phyloP scores from a whole-genome alignment of 2,113 vertebrate species.

The Phodopus roborovskii region DNA sequence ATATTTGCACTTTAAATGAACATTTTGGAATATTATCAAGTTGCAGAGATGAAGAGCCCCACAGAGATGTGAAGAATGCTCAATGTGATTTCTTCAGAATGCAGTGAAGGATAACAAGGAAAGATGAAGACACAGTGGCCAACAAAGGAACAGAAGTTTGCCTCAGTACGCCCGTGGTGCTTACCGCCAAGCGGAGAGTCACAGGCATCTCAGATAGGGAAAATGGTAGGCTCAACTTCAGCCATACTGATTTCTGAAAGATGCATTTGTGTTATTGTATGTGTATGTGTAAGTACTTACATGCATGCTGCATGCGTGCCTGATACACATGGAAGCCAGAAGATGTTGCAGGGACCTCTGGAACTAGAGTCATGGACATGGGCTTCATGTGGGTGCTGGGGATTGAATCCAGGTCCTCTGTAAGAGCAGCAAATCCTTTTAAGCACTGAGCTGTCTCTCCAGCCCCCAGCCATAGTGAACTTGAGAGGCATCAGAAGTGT shows the following conservation, averaged over 20 bases:
- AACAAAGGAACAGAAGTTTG: fast-evolving
- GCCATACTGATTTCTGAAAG: background rate
- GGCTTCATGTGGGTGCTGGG: too few species aligned
- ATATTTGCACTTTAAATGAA: background rate
- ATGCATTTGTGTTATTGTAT: background rate
- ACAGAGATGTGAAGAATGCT: fast-evolving
- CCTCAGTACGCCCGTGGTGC: fast-evolving
- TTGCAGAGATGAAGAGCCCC: background rate
- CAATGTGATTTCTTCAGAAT: background rate
- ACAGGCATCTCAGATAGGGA: background rate
- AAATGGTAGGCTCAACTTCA: background rate
- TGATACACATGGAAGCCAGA: background rate
- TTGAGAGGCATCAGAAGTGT: background rate
- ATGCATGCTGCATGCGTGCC: background rate
- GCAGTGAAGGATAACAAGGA: too few species aligned
- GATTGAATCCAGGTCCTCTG: background rate
- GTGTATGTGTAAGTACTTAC: background rate
- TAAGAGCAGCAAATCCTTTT: background rate
- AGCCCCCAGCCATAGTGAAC: background rate
- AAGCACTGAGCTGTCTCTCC: background rate
- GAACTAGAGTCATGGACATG: background rate
- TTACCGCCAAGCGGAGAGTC: fast-evolving
- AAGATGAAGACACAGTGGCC: too few species aligned
- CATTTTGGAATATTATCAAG: background rate
- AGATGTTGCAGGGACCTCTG: background rate